phyloP scores from a whole-genome alignment of 2,888 invertebrate species.

The Torymus tubicola region DNA sequence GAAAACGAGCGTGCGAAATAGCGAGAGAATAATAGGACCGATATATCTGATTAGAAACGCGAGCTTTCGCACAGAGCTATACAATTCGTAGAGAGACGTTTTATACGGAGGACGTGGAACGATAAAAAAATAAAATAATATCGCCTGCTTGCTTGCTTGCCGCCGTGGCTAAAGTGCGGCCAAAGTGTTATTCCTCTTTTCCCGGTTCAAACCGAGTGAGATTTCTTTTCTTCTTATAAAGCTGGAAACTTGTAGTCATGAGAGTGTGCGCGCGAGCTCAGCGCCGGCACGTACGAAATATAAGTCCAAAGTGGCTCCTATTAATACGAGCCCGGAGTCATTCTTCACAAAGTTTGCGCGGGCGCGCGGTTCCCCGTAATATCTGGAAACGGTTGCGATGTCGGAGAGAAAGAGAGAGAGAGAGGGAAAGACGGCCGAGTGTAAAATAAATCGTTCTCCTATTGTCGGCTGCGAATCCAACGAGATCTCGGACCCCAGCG shows the following conservation, averaged over 20 bases:
- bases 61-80: neutral
- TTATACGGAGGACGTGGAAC: neutral
- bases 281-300: conserved; percentile 63
- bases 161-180: conserved; percentile 2
- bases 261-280: conserved; percentile 1
- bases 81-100: neutral
- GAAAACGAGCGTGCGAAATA: too few relatives aligned
- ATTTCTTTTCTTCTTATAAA: conserved; percentile 47
- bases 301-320: conserved; percentile 67
- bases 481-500: neutral
- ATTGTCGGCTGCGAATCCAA: conserved; percentile 53
- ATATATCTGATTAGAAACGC: conserved; percentile 14
- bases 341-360: conserved; percentile 63
- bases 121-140: conserved; percentile 10
- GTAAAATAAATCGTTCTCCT: conserved; percentile 59
- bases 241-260: conserved; percentile 43
- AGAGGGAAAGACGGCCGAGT: neutral
- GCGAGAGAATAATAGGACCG: neutral
- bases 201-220: conserved; percentile 9
- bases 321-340: conserved; percentile 63
- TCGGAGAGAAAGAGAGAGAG: conserved; percentile 23
- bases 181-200: conserved; percentile 40
- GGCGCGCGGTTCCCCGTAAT: conserved; percentile 53
- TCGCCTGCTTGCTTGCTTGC: neutral
- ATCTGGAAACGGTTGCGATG: conserved; percentile 52